Conservation (phyloP, 2,797 vertebrate genomes). For the Bryconaethiops microstoma region DNA sequence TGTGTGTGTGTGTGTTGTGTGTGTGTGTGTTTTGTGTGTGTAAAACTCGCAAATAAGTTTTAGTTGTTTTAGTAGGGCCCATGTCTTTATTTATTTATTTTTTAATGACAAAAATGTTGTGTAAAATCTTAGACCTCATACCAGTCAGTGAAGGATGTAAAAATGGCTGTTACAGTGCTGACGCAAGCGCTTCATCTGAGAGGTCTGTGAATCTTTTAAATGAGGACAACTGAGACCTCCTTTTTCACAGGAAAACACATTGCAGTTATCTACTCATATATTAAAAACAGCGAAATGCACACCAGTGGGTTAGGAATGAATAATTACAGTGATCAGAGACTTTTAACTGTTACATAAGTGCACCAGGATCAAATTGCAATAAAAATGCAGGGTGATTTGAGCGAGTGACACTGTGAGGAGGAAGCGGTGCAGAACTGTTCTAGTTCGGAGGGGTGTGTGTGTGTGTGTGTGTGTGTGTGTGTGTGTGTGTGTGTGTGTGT, state of each 20-base stretch:
- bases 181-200: neutral
- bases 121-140: neutral
- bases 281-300: neutral
- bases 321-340: neutral
- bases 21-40: neutral
- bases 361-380: neutral
- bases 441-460: slow-evolving; percentile 12
- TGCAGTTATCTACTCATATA: neutral
- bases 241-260: neutral
- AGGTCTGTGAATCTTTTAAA: neutral
- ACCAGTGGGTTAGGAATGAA: neutral
- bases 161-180: neutral
- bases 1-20: neutral
- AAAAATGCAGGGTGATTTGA: neutral
- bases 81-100: too few species aligned
- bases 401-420: neutral
- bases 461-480: slow-evolving; percentile 18
- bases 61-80: neutral
- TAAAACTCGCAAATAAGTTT: neutral
- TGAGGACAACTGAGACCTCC: neutral
- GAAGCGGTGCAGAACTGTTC: slow-evolving; percentile 19
- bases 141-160: neutral
- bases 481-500: neutral
- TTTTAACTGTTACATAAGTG: neutral
- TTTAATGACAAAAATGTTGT: too few species aligned